Evolutionary conservation across 2,888 invertebrate species (phyloP), one percentile per base, ranked within the genome.

Genomic region (Ctena decussata): DNA sequence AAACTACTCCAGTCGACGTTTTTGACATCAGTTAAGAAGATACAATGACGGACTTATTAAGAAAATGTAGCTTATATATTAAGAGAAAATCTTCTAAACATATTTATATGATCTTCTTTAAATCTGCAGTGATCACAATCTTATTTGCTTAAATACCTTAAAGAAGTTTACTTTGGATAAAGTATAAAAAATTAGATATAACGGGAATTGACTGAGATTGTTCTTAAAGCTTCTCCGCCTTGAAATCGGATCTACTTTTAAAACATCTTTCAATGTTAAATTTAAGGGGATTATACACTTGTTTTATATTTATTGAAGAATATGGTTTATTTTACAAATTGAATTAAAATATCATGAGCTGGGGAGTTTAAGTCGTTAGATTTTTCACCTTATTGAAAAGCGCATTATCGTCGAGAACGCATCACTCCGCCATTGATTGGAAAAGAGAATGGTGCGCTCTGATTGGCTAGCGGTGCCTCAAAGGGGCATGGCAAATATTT

Each of bases 81-180:
- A 81, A 53, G 82, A 53, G 84, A 65, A 89, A 89, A 86, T 83
- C 86, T 84, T 76, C 89, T 82, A 72, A 86, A 84, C 77, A 80
- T 83, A 84, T 87, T 87, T 82, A 77, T 75, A 80, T 85, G 84
- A 89, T 86, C 80, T 85, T 78, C 71, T 83, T n/a, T 77, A 82
- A 89, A 89, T 86, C 85, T 83, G 84, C 73, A 86, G 75, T 60
- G 80, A 81, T 81, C 80, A 77, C 82, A 89, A 77, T 77, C 86
- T 77, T 89, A 84, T 89, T 86, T 89, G 73, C 86, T 84, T 89
- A 84, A 85, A 89, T 83, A 85, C 82, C 85, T 82, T 60, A 85
- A 87, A 76, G 82, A 73, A 41, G 82, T 84, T 80, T 79, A 76
- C 71, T 46, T 74, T 69, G 41, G 81, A 71, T 82, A 83, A 82